A percentile compares a stretch with the other conserved stretches of the same genome.
These are phyloP conservation scores for Periophthalmus modestus DNA, from an alignment of 2,113 vertebrate species.

Conservation along the genomic window DNA sequence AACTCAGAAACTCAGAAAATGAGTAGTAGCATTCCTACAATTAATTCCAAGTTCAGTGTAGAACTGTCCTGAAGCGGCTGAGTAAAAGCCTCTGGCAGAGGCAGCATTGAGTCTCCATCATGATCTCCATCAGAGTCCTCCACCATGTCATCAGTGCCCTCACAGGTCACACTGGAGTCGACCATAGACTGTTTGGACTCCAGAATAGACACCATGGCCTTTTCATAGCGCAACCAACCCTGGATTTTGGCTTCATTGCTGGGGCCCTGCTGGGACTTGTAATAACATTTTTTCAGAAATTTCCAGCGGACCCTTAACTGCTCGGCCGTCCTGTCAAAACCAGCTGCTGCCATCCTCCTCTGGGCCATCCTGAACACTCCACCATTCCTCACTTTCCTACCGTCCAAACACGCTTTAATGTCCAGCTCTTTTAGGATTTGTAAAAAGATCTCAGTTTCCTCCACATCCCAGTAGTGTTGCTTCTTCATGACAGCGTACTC, in stretches of 20 bases:
- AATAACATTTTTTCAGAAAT: slow-evolving; percentile 67
- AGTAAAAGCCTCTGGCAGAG: slow-evolving; percentile 44
- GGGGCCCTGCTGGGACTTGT: slow-evolving; percentile 52
- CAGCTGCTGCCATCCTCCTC: slow-evolving; percentile 60
- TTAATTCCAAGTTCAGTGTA: slow-evolving; percentile 57
- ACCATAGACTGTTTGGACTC: slow-evolving; percentile 58
- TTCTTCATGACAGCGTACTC: slow-evolving; percentile 55
- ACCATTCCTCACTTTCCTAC: slow-evolving; percentile 61
- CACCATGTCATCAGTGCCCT: slow-evolving; percentile 42
- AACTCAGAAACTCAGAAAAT: not conserved
- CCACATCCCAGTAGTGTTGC: slow-evolving; percentile 63
- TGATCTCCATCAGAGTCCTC: slow-evolving; percentile 63
- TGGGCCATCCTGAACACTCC: slow-evolving; percentile 62
- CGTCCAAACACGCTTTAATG: slow-evolving; percentile 65
- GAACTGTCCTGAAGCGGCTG: slow-evolving; percentile 35
- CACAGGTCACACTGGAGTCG: slow-evolving; percentile 36
- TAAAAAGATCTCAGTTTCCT: slow-evolving; percentile 57
- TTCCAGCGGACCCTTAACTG: slow-evolving; percentile 68
- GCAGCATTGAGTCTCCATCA: slow-evolving; percentile 48
- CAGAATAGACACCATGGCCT: slow-evolving; percentile 58
- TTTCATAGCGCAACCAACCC: slow-evolving; percentile 65
- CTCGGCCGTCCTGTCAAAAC: slow-evolving; percentile 60
- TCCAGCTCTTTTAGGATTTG: slow-evolving; percentile 66
- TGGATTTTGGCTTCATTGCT: slow-evolving; percentile 49
- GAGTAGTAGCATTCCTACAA: slow-evolving; percentile 49